Evolutionary conservation across 2,113 vertebrate genomes (phyloP).

Genomic region (Leucoraja erinaceus): DNA sequence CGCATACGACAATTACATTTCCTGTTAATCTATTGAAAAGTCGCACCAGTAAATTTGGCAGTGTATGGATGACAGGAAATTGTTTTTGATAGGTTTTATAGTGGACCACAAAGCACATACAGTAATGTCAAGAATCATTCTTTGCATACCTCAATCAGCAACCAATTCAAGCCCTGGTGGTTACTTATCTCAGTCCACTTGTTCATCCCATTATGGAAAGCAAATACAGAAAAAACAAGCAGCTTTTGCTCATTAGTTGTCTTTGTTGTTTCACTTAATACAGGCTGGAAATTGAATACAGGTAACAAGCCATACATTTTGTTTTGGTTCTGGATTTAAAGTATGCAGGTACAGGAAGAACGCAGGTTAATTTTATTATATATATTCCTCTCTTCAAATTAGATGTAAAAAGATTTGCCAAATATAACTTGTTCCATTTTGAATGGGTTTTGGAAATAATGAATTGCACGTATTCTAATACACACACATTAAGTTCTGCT

Average conservation of each 20-base stretch:
- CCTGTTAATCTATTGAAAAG: background rate
- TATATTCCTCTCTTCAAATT: background rate
- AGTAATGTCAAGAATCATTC: conserved; percentile 2
- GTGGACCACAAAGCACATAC: background rate
- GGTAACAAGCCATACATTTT: conserved; percentile 18
- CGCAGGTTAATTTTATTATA: background rate
- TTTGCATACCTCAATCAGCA: conserved; percentile 11
- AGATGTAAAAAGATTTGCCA: background rate
- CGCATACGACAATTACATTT: background rate
- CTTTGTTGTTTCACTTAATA: background rate
- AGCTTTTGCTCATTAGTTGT: background rate
- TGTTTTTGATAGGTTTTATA: background rate
- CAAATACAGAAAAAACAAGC: background rate
- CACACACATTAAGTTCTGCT: background rate
- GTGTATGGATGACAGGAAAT: background rate
- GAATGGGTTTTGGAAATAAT: background rate
- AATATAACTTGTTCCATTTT: background rate
- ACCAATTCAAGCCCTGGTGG: background rate
- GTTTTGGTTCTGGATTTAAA: conserved; percentile 19
- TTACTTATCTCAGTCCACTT: conserved; percentile 21
- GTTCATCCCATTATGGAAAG: background rate
- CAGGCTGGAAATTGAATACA: conserved; percentile 16
- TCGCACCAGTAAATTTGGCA: background rate
- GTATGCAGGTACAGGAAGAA: conserved; percentile 1
- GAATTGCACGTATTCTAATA: background rate